A percentile compares a stretch with the other conserved stretches of the same genome.
Evolutionary conservation across 1,140 invertebrate genomes (phyloP).

Genomic region (Epicauta chinensis): DNA sequence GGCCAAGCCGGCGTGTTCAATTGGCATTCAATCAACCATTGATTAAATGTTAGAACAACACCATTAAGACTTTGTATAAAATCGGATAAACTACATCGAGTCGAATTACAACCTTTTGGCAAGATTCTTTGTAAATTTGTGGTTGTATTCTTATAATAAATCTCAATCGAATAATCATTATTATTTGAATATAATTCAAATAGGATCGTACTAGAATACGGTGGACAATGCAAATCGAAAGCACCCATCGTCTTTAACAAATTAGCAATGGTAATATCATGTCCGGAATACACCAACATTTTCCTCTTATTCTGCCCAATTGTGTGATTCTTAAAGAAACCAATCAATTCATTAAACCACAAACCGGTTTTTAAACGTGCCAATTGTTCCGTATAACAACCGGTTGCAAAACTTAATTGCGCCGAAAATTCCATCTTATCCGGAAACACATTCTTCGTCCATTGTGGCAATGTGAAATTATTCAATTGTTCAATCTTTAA

Average conservation of each 20-base stretch:
- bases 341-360: slow-evolving; percentile 45
- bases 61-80: slow-evolving; percentile 43
- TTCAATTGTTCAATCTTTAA: slow-evolving; percentile 64
- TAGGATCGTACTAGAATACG: slow-evolving; percentile 64
- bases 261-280: slow-evolving; percentile 77
- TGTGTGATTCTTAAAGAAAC: slow-evolving; percentile 29
- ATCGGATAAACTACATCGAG: slow-evolving; percentile 53
- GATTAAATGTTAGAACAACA: slow-evolving; percentile 19
- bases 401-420: slow-evolving; percentile 46
- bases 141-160: slow-evolving; percentile 58
- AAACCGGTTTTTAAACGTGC: slow-evolving; percentile 55
- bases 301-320: slow-evolving; percentile 43
- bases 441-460: slow-evolving; percentile 56
- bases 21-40: slow-evolving; percentile 36
- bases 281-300: slow-evolving; percentile 69
- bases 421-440: slow-evolving; percentile 48
- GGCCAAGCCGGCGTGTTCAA: too few relatives aligned
- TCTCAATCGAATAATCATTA: slow-evolving; percentile 42
- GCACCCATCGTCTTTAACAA: slow-evolving; percentile 66
- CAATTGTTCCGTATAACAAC: slow-evolving; percentile 47
- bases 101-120: slow-evolving; percentile 52
- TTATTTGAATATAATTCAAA: slow-evolving; percentile 56
- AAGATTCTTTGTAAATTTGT: slow-evolving; percentile 47
- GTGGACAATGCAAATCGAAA: slow-evolving; percentile 67
- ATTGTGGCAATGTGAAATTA: slow-evolving; percentile 66